A percentile compares a stretch with the other conserved stretches of the same genome.
These are phyloP conservation scores for Rhinogobius similis DNA, from an alignment of 2,113 vertebrate genomes.

Conservation along the genomic window DNA sequence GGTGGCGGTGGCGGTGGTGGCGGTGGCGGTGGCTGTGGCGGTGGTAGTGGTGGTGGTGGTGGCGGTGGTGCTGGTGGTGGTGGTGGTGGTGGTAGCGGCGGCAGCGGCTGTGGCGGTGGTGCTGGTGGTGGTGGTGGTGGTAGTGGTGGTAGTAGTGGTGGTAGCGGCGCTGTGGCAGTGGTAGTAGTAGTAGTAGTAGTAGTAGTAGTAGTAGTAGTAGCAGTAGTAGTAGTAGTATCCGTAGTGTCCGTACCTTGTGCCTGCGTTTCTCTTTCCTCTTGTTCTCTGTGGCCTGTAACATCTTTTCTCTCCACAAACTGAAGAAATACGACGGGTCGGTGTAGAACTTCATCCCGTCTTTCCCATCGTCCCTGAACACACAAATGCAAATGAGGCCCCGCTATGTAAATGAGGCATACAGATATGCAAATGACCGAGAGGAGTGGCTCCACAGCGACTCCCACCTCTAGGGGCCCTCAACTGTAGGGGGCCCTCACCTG, in stretches of 20 bases:
- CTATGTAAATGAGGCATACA: no score
- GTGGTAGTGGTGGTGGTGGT: background rate
- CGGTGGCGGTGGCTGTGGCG: background rate
- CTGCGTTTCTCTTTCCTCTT: conserved; percentile 92
- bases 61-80: background rate
- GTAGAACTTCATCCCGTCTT: conserved; percentile 91
- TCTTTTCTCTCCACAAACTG: conserved; percentile 94
- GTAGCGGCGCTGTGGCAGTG: no score
- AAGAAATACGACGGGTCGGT: conserved; percentile 94
- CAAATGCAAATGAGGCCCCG: no score
- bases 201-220: background rate
- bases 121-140: background rate
- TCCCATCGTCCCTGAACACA: conserved; percentile 85
- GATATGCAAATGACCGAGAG: no score
- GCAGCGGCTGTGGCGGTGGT: background rate
- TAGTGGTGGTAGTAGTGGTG: background rate
- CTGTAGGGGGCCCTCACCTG: background rate
- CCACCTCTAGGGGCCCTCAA: no score
- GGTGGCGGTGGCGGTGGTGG: background rate
- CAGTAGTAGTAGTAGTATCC: background rate
- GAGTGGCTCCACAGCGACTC: no score
- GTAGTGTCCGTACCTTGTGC: conserved; percentile 81
- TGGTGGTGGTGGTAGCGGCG: background rate
- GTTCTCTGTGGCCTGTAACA: conserved; percentile 93
- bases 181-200: background rate